Conservation (phyloP, 2,797 vertebrate species). For the Cottoperca gobio region DNA sequence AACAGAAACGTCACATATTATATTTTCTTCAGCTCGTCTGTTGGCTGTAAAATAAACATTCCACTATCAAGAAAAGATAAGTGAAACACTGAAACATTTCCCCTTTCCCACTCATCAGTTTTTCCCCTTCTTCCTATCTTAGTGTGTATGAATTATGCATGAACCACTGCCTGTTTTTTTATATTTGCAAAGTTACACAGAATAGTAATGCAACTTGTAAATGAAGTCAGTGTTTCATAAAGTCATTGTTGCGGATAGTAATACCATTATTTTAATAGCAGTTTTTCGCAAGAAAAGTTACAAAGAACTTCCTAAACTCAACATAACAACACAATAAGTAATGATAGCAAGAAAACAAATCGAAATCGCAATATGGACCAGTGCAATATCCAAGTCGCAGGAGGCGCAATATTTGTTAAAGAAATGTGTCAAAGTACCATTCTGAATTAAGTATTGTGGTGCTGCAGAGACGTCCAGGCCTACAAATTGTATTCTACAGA, state of each 20-base stretch:
- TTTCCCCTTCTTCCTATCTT: background rate
- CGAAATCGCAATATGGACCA: too few relatives aligned
- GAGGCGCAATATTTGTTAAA: too few relatives aligned
- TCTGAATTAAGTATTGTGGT: too few relatives aligned
- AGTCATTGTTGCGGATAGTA: background rate
- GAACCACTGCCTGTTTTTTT: background rate
- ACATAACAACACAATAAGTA: background rate
- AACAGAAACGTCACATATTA: background rate
- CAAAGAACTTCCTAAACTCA: background rate
- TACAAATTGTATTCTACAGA: too few relatives aligned
- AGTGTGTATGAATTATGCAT: background rate
- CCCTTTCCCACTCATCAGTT: background rate
- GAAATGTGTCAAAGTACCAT: too few relatives aligned
- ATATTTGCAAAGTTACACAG: background rate
- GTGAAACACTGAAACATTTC: background rate
- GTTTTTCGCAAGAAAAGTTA: background rate
- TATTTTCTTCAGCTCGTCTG: slow-evolving; percentile 1
- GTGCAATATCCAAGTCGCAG: too few relatives aligned
- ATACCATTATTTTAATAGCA: background rate
- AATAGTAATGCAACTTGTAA: background rate
- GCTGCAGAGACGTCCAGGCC: too few relatives aligned
- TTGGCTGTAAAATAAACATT: background rate
- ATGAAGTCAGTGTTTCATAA: background rate
- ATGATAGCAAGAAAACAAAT: too few relatives aligned
- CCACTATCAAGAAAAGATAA: slow-evolving; percentile 2